These are phyloP conservation scores for Candoia aspera DNA, from an alignment of 2,113 vertebrate species.

Conservation along the genomic window DNA sequence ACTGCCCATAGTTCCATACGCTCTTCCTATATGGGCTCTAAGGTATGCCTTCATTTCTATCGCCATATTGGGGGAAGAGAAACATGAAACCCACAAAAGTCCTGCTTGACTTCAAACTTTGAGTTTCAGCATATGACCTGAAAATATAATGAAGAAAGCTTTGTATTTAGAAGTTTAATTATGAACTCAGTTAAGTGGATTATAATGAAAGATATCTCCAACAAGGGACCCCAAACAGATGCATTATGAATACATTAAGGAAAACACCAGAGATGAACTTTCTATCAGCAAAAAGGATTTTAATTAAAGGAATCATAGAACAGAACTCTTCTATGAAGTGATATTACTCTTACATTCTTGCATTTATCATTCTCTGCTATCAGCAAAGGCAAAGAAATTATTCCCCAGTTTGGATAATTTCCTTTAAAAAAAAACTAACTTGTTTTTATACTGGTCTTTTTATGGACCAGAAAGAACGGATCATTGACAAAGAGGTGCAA, in stretches of 20 bases:
- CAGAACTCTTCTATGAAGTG: conserved; percentile 67
- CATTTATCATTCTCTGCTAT: conserved; percentile 61
- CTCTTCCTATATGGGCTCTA: background rate
- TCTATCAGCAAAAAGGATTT: conserved; percentile 73
- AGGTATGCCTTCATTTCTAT: conserved; percentile 25
- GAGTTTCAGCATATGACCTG: conserved; percentile 47
- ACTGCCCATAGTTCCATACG: background rate
- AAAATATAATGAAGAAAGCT: conserved; percentile 69
- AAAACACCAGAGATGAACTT: conserved; percentile 78
- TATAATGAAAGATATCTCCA: conserved; percentile 80
- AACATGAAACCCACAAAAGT: conserved; percentile 32
- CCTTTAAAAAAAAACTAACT: conserved; percentile 5
- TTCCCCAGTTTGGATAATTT: conserved; percentile 28
- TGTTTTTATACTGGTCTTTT: conserved; percentile 21
- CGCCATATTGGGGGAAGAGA: fast-evolving
- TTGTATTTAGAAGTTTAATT: conserved; percentile 81
- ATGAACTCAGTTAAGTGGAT: conserved; percentile 78
- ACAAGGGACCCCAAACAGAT: conserved; percentile 74
- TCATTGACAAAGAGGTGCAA: background rate
- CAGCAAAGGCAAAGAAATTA: conserved; percentile 51
- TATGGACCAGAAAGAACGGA: conserved; percentile 13
- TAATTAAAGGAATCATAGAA: conserved; percentile 79
- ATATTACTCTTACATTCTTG: conserved; percentile 57
- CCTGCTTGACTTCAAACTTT: conserved; percentile 38
- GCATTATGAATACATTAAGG: conserved; percentile 76